Conservation (phyloP, 2,113 vertebrate species). For the Leptosomus discolor region DNA sequence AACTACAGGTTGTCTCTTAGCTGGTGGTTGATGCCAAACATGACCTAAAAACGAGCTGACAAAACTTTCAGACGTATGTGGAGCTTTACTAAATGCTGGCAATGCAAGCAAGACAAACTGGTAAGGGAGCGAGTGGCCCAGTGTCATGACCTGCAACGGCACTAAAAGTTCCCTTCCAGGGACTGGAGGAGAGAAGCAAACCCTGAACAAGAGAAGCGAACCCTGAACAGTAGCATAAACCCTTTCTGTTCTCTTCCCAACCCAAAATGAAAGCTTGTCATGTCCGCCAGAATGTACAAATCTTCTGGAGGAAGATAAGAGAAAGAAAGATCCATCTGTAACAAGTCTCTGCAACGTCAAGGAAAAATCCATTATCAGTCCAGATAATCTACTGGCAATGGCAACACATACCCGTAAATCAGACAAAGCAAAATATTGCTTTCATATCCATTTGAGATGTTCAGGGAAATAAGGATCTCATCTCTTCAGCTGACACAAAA, state of each 20-base stretch:
- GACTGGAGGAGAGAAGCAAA: neutral
- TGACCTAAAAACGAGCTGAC: neutral
- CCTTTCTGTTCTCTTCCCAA: neutral
- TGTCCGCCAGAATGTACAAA: neutral
- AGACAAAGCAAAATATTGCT: slow-evolving; percentile 22
- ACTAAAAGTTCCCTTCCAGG: neutral
- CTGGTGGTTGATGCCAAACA: neutral
- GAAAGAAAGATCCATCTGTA: neutral
- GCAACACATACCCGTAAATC: neutral
- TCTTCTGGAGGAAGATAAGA: slow-evolving; percentile 3
- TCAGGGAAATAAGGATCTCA: slow-evolving; percentile 35
- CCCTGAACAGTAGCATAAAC: neutral
- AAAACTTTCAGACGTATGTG: neutral
- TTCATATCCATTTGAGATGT: neutral
- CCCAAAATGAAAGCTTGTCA: neutral
- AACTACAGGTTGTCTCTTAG: neutral
- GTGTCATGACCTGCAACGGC: neutral
- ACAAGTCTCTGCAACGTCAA: neutral
- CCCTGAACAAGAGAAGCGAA: neutral
- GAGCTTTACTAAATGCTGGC: neutral
- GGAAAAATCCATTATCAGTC: neutral
- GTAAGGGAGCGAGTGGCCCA: neutral
- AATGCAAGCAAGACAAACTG: neutral
- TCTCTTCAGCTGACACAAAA: slow-evolving; percentile 9
- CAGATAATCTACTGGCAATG: slow-evolving; percentile 21